A percentile compares a stretch with the other conserved stretches of the same genome.
Evolutionary conservation across 2,888 invertebrate genomes (phyloP).

Genomic region (Microdon myrmicae): DNA sequence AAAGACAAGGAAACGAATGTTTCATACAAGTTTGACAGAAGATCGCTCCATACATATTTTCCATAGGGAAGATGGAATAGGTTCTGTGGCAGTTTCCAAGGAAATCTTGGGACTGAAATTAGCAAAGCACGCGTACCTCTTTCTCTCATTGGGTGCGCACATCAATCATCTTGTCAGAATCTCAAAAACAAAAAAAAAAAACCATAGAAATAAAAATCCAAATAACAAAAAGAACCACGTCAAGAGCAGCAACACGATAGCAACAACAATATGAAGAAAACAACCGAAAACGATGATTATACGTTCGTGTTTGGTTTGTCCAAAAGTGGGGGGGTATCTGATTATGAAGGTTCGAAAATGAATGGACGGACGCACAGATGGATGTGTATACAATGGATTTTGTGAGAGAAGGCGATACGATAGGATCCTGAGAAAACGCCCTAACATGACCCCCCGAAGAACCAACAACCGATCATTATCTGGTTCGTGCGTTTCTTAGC

Average conservation of each 20-base stretch:
- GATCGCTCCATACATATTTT: no score
- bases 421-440: slow-evolving; percentile 54
- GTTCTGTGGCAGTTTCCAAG: no score
- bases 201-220: no score
- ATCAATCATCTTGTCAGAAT: slow-evolving; percentile 58
- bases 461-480: slow-evolving; percentile 50
- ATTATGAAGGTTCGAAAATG: slow-evolving; percentile 51
- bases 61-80: no score
- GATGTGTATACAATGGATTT: slow-evolving; percentile 21
- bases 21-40: no score
- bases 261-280: not conserved
- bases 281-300: slow-evolving; percentile 27
- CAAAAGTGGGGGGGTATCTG: slow-evolving; percentile 42
- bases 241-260: not conserved
- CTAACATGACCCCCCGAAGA: slow-evolving; percentile 49
- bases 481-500: slow-evolving; percentile 25
- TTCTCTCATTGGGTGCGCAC: slow-evolving; percentile 53
- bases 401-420: slow-evolving; percentile 36
- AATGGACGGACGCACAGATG: slow-evolving; percentile 46
- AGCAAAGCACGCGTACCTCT: slow-evolving; percentile 55
- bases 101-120: slow-evolving; percentile 45
- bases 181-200: slow-evolving; percentile 42
- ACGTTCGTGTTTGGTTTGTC: slow-evolving; percentile 39
- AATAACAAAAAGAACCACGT: not conserved
- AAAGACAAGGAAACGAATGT: no score